phyloP scores from a whole-genome alignment of 92 coral and sea anemone species.

The Epizoanthus ramosus region DNA sequence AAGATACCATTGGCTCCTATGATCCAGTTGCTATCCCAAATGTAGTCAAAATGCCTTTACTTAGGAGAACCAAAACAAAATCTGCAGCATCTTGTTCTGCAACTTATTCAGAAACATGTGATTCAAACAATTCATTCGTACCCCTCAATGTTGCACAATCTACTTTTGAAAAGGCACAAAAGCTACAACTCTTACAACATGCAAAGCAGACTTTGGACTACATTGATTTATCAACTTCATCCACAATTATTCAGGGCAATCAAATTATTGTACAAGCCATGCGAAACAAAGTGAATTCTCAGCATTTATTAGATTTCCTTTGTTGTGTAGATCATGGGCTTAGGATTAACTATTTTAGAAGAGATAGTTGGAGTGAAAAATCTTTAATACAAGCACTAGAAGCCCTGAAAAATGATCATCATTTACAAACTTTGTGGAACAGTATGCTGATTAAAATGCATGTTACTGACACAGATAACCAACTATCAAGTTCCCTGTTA shows the following conservation, averaged over 20 bases:
- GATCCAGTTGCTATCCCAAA: conserved; percentile 38
- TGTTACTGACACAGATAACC: not conserved
- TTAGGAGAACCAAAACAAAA: conserved; percentile 20
- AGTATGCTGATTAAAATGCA: not conserved
- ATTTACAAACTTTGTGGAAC: not conserved
- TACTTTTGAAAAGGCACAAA: too few species aligned
- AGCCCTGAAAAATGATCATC: not conserved
- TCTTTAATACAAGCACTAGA: conserved; percentile 3
- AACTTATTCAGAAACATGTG: too few species aligned
- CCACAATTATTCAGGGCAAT: conserved; percentile 16
- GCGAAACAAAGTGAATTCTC: conserved; percentile 27
- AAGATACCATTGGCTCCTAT: conserved; percentile 33
- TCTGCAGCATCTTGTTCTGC: not conserved
- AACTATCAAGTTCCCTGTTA: not conserved
- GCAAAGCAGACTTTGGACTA: conserved; percentile 57
- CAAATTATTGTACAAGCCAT: conserved; percentile 8
- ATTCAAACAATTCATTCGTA: too few species aligned
- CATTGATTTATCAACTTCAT: conserved; percentile 45
- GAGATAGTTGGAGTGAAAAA: not conserved
- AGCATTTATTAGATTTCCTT: conserved; percentile 6
- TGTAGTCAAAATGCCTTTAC: conserved; percentile 40
- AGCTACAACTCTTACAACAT: conserved; percentile 53
- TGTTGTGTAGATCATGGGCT: conserved; percentile 20
- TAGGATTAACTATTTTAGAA: not conserved
- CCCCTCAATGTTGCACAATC: too few species aligned